Evolutionary conservation across 2,888 invertebrate genomes (phyloP), one percentile per base, ranked within the genome.

Genomic region (Xestia c-nigrum): DNA sequence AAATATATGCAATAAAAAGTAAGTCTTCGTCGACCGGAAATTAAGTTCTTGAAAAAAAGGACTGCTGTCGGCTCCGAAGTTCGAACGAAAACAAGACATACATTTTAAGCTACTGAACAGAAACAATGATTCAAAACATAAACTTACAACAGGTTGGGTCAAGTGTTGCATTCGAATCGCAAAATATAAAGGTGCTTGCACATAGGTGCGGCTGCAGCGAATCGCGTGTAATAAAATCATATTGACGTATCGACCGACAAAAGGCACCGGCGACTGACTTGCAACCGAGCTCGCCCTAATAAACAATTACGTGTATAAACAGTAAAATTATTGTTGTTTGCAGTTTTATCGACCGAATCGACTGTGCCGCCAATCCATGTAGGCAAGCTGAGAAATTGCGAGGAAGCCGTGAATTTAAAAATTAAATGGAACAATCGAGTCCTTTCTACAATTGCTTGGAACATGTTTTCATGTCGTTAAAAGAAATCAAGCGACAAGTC

Each of bases 231-330:
- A 91, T 94, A 94, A 94, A 94, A 89, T 85, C 88, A 88, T 89
- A 90, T 90, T 92, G 92, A 90, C 89, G 90, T 88, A 87, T 85
- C 80, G 85, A 84, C 94, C 94, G 94, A 93, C 95, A 95, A 96
- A 95, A 95, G 88, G 71, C 78, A 74, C 81, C 77, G 76, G 67
- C 78, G 65, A 83, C 80, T 70, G 76, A 77, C 81, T 76, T 75
- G 67, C 74, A 67, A 81, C 80, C 66, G 74, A 77, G 74, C 87
- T 83, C 85, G 89, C 89, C 91, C 92, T 93, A 93, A 94, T 94
- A 95, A 96, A 96, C 95, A 95, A 96, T 95, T 95, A 96, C 92
- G 90, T 90, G 91, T 93, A 94, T 94, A 94, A 94, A 94, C 94
- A 94, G 90, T 92, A 91, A 92, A 93, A 92, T 93, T 91, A 92